These are phyloP conservation scores for Bombus waltoni DNA, from an alignment of 1,140 invertebrate species.

Conservation along the genomic window DNA sequence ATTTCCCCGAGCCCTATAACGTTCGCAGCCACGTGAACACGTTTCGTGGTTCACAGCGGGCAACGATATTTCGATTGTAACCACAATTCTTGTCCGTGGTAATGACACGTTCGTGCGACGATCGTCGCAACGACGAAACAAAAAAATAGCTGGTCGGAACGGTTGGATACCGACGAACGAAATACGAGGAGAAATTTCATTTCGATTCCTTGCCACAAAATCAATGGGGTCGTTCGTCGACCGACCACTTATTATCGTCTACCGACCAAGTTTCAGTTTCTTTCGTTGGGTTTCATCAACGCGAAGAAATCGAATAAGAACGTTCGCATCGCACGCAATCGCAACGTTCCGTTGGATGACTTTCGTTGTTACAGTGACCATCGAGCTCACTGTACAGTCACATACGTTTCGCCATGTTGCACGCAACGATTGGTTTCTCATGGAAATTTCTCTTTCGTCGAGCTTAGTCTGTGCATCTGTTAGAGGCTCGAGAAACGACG, in stretches of 20 bases:
- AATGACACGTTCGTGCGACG: neutral
- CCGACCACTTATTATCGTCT: neutral
- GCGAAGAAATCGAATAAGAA: neutral
- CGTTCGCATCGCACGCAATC: neutral
- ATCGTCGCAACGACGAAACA: neutral
- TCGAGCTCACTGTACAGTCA: too few species aligned
- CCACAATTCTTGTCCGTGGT: constrained; percentile 11
- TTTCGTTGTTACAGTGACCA: too few species aligned
- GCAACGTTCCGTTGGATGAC: neutral
- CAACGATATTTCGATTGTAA: neutral
- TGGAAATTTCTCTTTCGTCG: neutral
- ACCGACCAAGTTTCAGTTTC: too few species aligned
- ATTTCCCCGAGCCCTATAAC: neutral
- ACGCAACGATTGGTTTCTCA: neutral
- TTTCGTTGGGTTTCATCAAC: neutral
- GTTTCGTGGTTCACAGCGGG: neutral
- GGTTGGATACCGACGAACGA: neutral
- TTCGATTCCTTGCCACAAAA: neutral
- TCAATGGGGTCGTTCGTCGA: constrained; percentile 2
- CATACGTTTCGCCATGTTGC: too few species aligned
- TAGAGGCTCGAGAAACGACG: neutral
- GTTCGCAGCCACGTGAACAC: neutral
- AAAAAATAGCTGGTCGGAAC: neutral
- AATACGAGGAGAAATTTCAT: neutral
- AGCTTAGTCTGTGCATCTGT: neutral